Conservation (phyloP, 1,140 invertebrate species). For the Pogonognathellus flavescens region DNA sequence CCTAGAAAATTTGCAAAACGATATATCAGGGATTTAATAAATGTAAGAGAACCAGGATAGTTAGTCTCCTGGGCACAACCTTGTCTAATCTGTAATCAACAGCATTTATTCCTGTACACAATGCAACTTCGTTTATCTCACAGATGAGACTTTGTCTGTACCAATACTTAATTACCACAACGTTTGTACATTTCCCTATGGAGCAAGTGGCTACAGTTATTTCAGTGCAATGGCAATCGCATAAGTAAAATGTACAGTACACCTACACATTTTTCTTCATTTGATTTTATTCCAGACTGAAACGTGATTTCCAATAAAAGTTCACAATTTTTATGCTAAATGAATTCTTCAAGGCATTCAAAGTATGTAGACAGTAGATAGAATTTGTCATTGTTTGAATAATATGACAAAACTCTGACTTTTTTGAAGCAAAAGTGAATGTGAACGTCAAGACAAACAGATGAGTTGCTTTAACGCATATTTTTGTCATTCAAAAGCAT, state of each 20-base stretch:
- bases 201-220: background rate
- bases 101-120: background rate
- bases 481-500: too few species aligned
- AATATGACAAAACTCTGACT: too few species aligned
- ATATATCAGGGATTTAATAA: slow-evolving; percentile 12
- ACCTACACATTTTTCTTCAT: background rate
- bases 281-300: too few species aligned
- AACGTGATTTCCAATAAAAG: too few species aligned
- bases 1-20: background rate
- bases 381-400: too few species aligned
- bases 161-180: background rate
- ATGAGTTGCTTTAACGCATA: too few species aligned
- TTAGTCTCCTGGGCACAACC: background rate
- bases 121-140: background rate
- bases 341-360: too few species aligned
- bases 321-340: too few species aligned
- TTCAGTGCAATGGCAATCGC: background rate
- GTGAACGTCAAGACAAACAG: too few species aligned
- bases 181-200: background rate
- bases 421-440: too few species aligned
- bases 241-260: background rate
- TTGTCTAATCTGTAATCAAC: background rate
- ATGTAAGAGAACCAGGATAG: background rate
- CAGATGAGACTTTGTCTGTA: background rate
- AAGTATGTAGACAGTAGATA: too few species aligned